Base-by-base conservation (phyloP, 2,113 vertebrate genomes). In the Cinclus cinclus region DNA sequence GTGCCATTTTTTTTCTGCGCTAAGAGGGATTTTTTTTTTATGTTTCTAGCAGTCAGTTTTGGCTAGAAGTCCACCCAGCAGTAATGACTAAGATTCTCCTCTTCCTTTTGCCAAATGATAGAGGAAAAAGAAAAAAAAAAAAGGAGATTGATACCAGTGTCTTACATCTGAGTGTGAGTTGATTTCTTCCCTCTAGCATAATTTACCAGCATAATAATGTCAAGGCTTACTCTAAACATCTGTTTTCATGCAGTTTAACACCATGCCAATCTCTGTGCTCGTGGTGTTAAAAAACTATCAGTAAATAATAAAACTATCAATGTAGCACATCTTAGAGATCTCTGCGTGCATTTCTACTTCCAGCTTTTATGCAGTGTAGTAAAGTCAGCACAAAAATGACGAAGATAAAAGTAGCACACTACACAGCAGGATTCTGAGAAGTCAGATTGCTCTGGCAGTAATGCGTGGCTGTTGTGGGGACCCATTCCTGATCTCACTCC, bases 391-490 rank as follows among this genome's bases (percentile, higher is more conserved):
- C 33, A 59, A 52, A 56, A 69, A 63, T 11, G 2, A 30, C 1
- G 4, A 25, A 47, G 52, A 14, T 8, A n/a, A 39, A 80, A 65
- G 62, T 10, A 22, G 8, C 22, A 31, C 20, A 11, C 17, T 37
- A 11, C 7, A 2, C 0, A 16, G 15, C 7, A 2, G 5, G 35
- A 21, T 39, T 60, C 37, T 65, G 18, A 37, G 9, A 24, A 79
- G 22, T 13, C 41, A 77, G 24, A 12, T 60, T 35, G 33, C 50
- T 41, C 11, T 0, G 63, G 16, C 64, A 47, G 55, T 3, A 0
- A 24, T 7, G 21, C 4, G 11, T 16, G 44, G 27, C 59, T 64
- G 41, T 27, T 0, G 0, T 25, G 42, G 62, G 39, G 20, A 35
- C 31, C 74, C 69, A 39, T 37, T 42, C 31, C 20, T 23, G 33